Percentiles rank a stretch among this genome's conserved stretches.
Conservation (phyloP, 2,113 vertebrate genomes). For the Gymnocephalus cernua region DNA sequence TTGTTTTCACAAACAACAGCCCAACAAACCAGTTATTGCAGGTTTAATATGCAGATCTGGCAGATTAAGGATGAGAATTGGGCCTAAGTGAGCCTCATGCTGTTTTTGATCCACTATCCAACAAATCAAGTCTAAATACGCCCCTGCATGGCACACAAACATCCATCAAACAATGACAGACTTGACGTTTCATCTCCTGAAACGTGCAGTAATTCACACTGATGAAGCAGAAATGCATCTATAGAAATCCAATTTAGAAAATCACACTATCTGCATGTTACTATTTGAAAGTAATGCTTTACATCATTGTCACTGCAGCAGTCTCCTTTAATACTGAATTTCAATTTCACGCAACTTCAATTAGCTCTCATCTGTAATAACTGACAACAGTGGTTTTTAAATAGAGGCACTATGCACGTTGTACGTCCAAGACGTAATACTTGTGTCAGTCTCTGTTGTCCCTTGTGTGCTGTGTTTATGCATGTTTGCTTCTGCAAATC, state of each 20-base stretch:
- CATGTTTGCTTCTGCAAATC: constrained; percentile 43
- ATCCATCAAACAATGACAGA: constrained; percentile 20
- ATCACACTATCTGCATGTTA: constrained; percentile 1
- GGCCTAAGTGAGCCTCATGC: not conserved
- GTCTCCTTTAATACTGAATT: constrained; percentile 42
- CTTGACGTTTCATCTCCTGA: not conserved
- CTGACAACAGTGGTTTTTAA: constrained; percentile 34
- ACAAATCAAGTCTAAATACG: constrained; percentile 8
- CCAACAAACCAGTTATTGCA: not conserved
- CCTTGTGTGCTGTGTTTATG: constrained; percentile 13
- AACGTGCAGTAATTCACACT: not conserved
- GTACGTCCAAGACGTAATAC: constrained; percentile 17
- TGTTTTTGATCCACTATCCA: not conserved
- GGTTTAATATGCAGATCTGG: constrained; percentile 2
- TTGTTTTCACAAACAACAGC: too few species aligned
- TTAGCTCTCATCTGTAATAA: constrained; percentile 36
- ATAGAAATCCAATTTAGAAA: constrained; percentile 9
- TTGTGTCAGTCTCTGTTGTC: constrained; percentile 33
- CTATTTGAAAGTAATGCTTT: constrained; percentile 16
- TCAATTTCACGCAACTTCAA: constrained; percentile 52
- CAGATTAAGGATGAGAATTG: constrained; percentile 13
- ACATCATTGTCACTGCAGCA: constrained; percentile 19
- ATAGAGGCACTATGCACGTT: constrained; percentile 23
- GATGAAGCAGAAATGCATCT: constrained; percentile 36
- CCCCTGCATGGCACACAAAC: not conserved